A percentile compares a stretch with the other conserved stretches of the same genome.
These are phyloP conservation scores for Drosophila demipolita DNA, from an alignment of 2,888 invertebrate genomes.

Conservation along the genomic window DNA sequence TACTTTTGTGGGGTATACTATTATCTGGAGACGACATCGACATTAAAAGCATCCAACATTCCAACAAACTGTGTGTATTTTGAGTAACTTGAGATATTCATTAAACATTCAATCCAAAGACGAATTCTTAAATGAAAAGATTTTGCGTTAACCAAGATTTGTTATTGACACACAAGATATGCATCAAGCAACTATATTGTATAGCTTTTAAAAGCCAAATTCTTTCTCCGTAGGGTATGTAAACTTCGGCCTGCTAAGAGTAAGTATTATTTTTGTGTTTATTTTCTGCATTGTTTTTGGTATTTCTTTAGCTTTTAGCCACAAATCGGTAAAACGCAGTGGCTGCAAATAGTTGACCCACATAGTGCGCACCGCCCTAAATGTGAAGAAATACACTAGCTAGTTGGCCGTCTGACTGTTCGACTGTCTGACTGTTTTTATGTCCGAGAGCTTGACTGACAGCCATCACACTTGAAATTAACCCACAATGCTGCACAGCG, in stretches of 20 bases:
- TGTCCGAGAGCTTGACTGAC: conserved; percentile 49
- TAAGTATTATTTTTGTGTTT: background rate
- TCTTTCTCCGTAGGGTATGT: background rate
- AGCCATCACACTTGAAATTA: conserved; percentile 50
- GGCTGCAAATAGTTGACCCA: conserved; percentile 62
- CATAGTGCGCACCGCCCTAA: conserved; percentile 53
- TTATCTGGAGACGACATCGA: background rate
- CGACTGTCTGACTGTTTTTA: background rate
- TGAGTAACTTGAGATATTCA: background rate
- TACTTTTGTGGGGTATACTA: background rate
- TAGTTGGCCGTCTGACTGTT: conserved; percentile 10
- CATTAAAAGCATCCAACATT: background rate
- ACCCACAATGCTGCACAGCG: conserved; percentile 32
- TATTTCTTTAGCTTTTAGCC: conserved; percentile 24
- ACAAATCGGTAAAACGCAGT: conserved; percentile 23
- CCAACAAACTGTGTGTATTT: background rate
- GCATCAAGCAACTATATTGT: background rate
- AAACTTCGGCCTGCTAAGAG: background rate
- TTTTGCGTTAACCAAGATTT: background rate
- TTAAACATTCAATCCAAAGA: background rate
- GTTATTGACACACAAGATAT: background rate
- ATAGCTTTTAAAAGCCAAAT: background rate
- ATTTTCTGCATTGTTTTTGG: conserved; percentile 17
- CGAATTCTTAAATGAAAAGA: background rate
- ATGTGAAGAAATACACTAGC: conserved; percentile 24